Conservation (phyloP, 2,113 vertebrate genomes). For the Toxotes chatareus region DNA sequence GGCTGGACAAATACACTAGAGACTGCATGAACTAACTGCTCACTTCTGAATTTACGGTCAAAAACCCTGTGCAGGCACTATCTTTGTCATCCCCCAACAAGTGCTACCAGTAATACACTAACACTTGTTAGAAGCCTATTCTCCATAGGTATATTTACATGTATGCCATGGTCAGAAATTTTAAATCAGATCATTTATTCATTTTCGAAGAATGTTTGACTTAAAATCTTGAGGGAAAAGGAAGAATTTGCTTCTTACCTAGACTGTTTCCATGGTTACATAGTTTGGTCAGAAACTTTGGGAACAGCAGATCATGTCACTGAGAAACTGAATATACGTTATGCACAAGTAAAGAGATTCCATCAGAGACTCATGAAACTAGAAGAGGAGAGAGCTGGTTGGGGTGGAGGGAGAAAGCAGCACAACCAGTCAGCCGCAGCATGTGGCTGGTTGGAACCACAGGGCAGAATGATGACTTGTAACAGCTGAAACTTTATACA, state of each 20-base stretch:
- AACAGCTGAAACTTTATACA: conserved; percentile 27
- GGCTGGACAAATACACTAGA: not conserved
- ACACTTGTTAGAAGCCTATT: not conserved
- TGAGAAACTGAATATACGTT: conserved; percentile 45
- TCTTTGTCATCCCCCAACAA: not conserved
- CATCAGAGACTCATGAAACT: conserved; percentile 23
- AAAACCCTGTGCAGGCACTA: not conserved
- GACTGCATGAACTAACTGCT: not conserved
- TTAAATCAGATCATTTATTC: not conserved
- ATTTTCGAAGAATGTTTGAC: not conserved
- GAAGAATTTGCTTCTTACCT: not conserved
- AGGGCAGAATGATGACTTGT: conserved; percentile 10
- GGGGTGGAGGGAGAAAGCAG: conserved; percentile 19
- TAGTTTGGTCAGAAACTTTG: conserved; percentile 27
- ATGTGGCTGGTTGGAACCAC: conserved; percentile 2
- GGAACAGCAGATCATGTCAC: conserved; percentile 41
- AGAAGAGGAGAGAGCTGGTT: conserved; percentile 4
- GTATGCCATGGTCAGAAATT: not conserved
- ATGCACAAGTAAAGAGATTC: conserved; percentile 45
- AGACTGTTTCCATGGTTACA: conserved; percentile 40
- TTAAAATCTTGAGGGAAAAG: not conserved
- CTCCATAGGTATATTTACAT: not conserved
- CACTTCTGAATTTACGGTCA: not conserved
- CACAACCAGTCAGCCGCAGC: conserved; percentile 7
- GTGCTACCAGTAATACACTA: not conserved